Evolutionary conservation across 2,113 vertebrate genomes (phyloP).

Genomic region (Myiozetetes cayanensis): DNA sequence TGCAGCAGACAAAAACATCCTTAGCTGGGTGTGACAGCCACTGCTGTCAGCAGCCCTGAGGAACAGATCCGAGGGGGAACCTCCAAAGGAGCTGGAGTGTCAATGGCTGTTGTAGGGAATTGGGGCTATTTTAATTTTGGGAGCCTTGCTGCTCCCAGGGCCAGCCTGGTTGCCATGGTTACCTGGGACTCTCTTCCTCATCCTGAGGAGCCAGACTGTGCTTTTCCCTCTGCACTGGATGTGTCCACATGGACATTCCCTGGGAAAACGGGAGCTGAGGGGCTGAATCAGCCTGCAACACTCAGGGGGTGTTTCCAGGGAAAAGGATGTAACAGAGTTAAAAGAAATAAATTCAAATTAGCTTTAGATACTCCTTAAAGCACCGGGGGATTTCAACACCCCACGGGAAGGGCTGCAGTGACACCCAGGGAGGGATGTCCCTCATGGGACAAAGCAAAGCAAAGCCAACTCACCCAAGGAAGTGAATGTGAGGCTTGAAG

Average conservation of each 20-base stretch:
- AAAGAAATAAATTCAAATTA: not conserved
- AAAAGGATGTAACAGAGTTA: not conserved
- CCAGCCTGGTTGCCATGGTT: not conserved
- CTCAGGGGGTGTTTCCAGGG: not conserved
- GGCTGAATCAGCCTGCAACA: not conserved
- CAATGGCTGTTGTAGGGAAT: not conserved
- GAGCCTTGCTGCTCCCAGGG: not conserved
- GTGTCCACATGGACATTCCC: not conserved
- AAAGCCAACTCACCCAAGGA: not conserved
- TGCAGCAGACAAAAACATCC: not conserved
- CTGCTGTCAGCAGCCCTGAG: not conserved
- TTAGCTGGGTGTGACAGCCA: not conserved
- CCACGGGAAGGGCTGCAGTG: not conserved
- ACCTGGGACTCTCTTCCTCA: not conserved
- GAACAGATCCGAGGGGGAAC: not conserved
- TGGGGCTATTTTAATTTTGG: not conserved
- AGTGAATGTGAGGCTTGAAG: not conserved
- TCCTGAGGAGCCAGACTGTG: not conserved
- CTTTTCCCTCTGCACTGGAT: not conserved
- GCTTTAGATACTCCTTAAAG: not conserved
- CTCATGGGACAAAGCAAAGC: not conserved
- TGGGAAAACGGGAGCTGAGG: not conserved
- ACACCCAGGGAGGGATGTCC: not conserved
- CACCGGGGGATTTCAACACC: not conserved
- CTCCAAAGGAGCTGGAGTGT: not conserved